Percentiles rank a stretch among this genome's conserved stretches.
These are phyloP conservation scores for Anoplopoma fimbria DNA, from an alignment of 2,113 vertebrate genomes.

Conservation along the genomic window DNA sequence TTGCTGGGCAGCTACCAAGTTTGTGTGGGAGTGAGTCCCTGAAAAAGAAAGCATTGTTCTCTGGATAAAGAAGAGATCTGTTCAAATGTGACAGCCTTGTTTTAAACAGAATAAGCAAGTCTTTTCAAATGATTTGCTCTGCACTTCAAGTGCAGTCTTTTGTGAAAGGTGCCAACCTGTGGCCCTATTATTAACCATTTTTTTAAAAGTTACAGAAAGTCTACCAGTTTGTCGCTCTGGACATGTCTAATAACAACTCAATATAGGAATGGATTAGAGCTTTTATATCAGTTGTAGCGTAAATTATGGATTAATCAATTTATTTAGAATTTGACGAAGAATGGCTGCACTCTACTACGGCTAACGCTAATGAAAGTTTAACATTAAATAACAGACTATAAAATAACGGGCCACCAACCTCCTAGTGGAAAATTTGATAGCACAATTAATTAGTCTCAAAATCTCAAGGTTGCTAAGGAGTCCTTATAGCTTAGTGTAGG, in stretches of 20 bases:
- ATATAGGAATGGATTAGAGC: not conserved
- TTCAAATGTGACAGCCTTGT: not conserved
- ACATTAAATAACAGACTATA: too few species aligned
- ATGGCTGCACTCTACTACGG: not conserved
- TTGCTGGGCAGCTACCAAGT: slow-evolving; percentile 4
- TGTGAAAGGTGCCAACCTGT: not conserved
- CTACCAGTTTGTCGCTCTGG: not conserved
- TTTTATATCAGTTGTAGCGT: not conserved
- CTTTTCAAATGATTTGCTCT: not conserved
- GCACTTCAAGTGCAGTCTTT: not conserved
- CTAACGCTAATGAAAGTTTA: not conserved
- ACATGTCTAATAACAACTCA: not conserved
- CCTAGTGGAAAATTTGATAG: too few species aligned
- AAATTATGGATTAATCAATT: not conserved
- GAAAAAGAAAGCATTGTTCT: not conserved
- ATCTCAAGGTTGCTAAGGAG: too few species aligned
- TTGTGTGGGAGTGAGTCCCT: not conserved
- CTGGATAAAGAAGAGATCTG: not conserved
- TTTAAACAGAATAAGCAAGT: not conserved
- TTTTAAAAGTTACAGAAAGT: not conserved
- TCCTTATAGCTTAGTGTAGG: too few species aligned
- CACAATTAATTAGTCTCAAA: too few species aligned
- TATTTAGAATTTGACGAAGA: not conserved
- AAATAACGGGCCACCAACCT: too few species aligned
- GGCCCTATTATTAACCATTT: not conserved